Base-by-base conservation (phyloP, 2,113 vertebrate species). In the Zootoca vivipara region DNA sequence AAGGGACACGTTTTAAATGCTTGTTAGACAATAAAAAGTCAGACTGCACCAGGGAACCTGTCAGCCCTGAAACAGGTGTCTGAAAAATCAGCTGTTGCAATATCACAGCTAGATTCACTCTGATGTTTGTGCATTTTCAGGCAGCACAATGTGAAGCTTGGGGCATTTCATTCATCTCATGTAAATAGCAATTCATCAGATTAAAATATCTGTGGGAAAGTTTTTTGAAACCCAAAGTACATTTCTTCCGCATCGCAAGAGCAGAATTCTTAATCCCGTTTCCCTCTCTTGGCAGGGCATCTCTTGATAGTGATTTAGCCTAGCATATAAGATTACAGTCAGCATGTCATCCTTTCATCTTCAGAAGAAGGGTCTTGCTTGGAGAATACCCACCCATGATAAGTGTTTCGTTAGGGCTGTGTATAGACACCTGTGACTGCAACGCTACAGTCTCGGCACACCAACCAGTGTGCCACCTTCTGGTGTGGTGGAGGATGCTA, bases 151-250 rank as follows among this genome's bases (percentile, higher is more conserved):
- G 62, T 75, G 80, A 83, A n/a, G 40, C 80, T 88, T 69, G 64
- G 24, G 81, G 87, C 72, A 78, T 56, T 88, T 88, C 16, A 38
- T 67, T 83, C 86, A 87, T 75, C 38, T 82, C 62, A 35, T 83
- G 72, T 83, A 83, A 88, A 88, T 16, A 83, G 73, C 72, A 78
- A 38, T 88, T 88, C 74, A 83, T 78, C 73, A 78, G 26, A 88
- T 83, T 83, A 88, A 88, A 78, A 78, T 77, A 77, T 83, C 74
- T 77, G 72, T 64, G 72, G n/a, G 46, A 78, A 56, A 24, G 58
- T 46, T 35, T 65, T 82, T 88, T 83, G 15, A 69, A 78, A 69
- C 30, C 79, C 35, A 16, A 46, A 75, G 40, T 83, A 83, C 46
- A 30, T 78, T 52, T 83, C 33, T 80, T 75, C 33, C 42, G 4